These are phyloP conservation scores for Turritopsis rubra DNA, from an alignment of 30 jellyfish, hydroid and myxozoan genomes.

Conservation along the genomic window DNA sequence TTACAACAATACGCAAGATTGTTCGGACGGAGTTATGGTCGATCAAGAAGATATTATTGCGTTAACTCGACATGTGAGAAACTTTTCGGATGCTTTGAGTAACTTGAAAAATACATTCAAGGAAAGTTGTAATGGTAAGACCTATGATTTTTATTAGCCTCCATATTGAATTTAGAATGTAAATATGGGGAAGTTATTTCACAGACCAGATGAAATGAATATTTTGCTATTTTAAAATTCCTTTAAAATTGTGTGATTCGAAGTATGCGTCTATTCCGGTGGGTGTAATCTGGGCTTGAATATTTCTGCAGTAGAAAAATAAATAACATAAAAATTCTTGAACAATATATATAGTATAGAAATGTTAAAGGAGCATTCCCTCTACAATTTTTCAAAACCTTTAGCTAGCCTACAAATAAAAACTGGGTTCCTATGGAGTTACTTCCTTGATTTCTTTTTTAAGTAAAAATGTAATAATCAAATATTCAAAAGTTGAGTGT, in stretches of 20 bases:
- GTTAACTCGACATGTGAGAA: slow-evolving; percentile 86
- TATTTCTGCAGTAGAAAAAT: not conserved
- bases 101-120: slow-evolving; percentile 56
- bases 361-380: not conserved
- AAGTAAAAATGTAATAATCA: too few relatives aligned
- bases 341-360: not conserved
- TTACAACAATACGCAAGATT: slow-evolving; percentile 1
- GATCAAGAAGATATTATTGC: slow-evolving; percentile 87
- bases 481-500: too few relatives aligned
- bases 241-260: not conserved
- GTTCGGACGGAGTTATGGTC: slow-evolving; percentile 62
- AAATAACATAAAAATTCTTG: not conserved
- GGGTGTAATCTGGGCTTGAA: not conserved
- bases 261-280: not conserved
- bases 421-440: not conserved
- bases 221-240: not conserved
- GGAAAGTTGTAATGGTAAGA: slow-evolving; percentile 56
- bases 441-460: not conserved
- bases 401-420: not conserved
- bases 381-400: not conserved
- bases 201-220: slow-evolving; percentile 22
- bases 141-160: not conserved
- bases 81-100: slow-evolving; percentile 69
- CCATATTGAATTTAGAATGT: slow-evolving; percentile 33
- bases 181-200: slow-evolving; percentile 1